Evolutionary conservation across 2,113 vertebrate genomes (phyloP), one percentile per base, ranked within the genome.

Genomic region (Shinisaurus crocodilurus): DNA sequence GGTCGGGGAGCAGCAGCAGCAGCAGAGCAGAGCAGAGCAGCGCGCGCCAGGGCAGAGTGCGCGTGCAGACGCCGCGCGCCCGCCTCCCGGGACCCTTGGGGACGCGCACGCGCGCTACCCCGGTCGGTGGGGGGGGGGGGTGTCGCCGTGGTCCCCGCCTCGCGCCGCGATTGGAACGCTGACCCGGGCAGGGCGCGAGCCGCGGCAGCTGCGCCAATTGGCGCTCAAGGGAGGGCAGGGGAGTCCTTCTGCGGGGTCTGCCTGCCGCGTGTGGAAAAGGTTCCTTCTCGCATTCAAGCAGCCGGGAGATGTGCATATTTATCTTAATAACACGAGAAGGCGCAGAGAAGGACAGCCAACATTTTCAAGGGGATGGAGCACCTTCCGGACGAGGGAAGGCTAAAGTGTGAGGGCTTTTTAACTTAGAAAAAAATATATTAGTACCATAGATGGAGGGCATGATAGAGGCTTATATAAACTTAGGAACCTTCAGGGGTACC

Each of bases 1-100:
- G 91, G 10, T 91, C 76, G 9, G 54, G 40, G 93, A 91, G 94
- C 75, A 50, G 91, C 83, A 18, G 13, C 69, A 79, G 54, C 43
- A 34, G 27, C 5, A 43, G 76, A 40, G 79, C 45, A 12, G 34
- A n/a, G 54, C n/a, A 18, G 13, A 79, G 54, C 43, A 34, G 27
- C 86, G 79, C 85, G 80, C 67, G n/a, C 90, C 5, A 43, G 76
- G 40, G 79, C 45, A 12, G 34, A n/a, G 54, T 23, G 27, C 69
- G 40, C 50, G 40, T n/a, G 65, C 54, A 43, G 15, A n/a, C 45
- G 82, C 74, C 67, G 70, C 54, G 40, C 57, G 69, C 88, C 81
- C 8, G 79, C 87, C 83, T 60, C 37, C 60, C n/a, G 18, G 63
- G 45, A 72, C 23, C 80, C 57, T 50, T 6, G 70, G 72, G 90